Base-by-base conservation (phyloP, 2,888 invertebrate species). In the Drosophila merina region DNA sequence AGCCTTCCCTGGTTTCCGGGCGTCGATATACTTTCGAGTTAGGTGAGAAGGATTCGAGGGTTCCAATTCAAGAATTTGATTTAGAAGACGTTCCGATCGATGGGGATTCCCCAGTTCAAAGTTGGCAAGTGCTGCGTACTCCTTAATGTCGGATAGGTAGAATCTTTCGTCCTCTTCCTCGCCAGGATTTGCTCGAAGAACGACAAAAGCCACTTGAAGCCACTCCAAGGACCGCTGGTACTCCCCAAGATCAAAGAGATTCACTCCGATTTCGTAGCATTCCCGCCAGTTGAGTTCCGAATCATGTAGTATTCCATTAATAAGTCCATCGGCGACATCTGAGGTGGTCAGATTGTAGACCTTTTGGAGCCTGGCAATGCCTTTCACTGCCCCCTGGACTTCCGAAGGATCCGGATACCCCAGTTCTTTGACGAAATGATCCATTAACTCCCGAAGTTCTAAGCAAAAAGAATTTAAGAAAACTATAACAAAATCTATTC, bases 331-430 rank as follows among this genome's bases (percentile, higher is more conserved):
- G 3, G 96, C 96, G 75, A 99, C 93, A 12, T 96, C 95, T 0
- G 94, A 92, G 0, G 97, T 96, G 56, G 97, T 95, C 33, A 99
- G 92, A 75, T 95, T 94, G 91, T 99, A 99, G 0, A 98, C 97
- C 79, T 96, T 96, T 91, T 99, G 98, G 1, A 99, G 93, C 44
- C 99, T 93, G 62, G 96, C 95, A 50, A 99, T 93, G 1, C 98
- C 98, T 38, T 95, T 95, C 2, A 97, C 97, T 6, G 98, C 98
- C 0, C 99, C 99, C 75, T 95, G 95, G 66, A 99, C 92, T 91
- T 99, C 99, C 89, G 97, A 97, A 58, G 95, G 94, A 0, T 95
- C 95, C 0, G 98, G 98, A 89, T 75, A 55, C 3, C 42, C 69
- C 5, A 54, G 0, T 3, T 55, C 51, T 3, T 54, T 5, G 2